phyloP scores from a whole-genome alignment of 2,888 invertebrate species.

The Sphaerophoria rueppellii region DNA sequence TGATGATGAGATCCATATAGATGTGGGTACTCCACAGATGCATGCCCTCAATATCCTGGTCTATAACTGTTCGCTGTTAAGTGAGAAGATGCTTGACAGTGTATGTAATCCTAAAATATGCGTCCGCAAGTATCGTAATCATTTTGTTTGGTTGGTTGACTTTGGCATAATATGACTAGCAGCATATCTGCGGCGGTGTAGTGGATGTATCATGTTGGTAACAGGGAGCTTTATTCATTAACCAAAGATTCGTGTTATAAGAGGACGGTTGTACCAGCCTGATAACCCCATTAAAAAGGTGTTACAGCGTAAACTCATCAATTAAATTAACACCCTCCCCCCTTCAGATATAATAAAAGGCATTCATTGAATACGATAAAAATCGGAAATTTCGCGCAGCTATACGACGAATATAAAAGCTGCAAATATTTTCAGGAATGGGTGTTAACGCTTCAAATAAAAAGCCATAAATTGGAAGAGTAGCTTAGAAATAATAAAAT shows the following conservation, averaged over 20 bases:
- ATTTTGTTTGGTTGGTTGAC: constrained; percentile 73
- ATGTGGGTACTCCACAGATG: constrained; percentile 62
- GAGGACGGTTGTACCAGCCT: constrained; percentile 67
- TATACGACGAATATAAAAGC: too few species aligned
- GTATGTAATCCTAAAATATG: constrained; percentile 58
- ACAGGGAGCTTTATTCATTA: constrained; percentile 57
- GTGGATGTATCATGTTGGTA: constrained; percentile 16
- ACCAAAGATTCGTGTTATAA: constrained; percentile 69
- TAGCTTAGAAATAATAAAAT: too few species aligned
- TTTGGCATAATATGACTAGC: constrained; percentile 71
- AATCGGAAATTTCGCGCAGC: too few species aligned
- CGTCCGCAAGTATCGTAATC: constrained; percentile 72
- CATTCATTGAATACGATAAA: constrained; percentile 44
- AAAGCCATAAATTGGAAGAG: too few species aligned
- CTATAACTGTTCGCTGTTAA: constrained; percentile 18
- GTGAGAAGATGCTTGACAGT: constrained; percentile 44
- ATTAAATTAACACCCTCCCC: constrained; percentile 75
- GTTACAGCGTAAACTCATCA: constrained; percentile 76
- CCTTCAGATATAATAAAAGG: too few species aligned
- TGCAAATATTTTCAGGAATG: too few species aligned
- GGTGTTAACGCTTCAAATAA: too few species aligned
- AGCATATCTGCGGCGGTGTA: constrained; percentile 61
- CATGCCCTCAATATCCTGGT: constrained; percentile 71
- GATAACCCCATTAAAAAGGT: constrained; percentile 76
- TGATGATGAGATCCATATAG: constrained; percentile 66